A percentile compares a stretch with the other conserved stretches of the same genome.
These are phyloP conservation scores for Aratinga solstitialis DNA, from an alignment of 2,797 vertebrate species.

Conservation along the genomic window DNA sequence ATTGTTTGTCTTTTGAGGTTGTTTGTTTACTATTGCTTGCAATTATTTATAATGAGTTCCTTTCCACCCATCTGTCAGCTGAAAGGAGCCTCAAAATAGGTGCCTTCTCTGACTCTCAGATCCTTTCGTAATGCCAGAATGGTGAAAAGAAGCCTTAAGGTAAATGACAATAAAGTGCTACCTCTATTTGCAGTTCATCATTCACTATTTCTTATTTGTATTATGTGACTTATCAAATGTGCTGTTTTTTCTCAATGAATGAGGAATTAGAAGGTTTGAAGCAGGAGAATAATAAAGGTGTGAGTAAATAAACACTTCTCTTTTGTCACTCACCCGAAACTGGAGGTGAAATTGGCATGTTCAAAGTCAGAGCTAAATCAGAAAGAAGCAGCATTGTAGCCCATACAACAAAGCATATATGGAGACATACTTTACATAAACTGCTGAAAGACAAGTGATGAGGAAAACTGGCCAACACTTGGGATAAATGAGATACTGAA, in stretches of 20 bases:
- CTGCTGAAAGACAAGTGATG: slow-evolving; percentile 31
- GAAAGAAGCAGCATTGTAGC: neutral
- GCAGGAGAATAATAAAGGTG: neutral
- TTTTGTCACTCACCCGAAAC: slow-evolving; percentile 7
- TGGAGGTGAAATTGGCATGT: neutral
- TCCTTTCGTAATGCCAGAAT: neutral
- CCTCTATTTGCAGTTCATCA: neutral
- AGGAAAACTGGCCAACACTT: neutral
- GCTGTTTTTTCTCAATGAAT: slow-evolving; percentile 38
- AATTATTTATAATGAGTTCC: neutral
- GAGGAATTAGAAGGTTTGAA: slow-evolving; percentile 24
- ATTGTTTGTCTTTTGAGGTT: neutral
- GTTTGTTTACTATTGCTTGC: neutral
- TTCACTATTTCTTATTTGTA: slow-evolving; percentile 10
- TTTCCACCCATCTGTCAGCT: neutral
- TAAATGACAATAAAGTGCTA: neutral
- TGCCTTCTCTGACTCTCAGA: neutral
- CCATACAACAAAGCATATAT: neutral
- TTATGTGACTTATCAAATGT: slow-evolving; percentile 20
- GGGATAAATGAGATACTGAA: neutral
- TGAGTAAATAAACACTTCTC: slow-evolving; percentile 14
- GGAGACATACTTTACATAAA: neutral
- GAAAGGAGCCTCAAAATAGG: neutral
- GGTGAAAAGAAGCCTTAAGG: neutral
- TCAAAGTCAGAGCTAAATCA: neutral